phyloP scores from a whole-genome alignment of 2,888 invertebrate genomes.

The Pterostichus madidus region DNA sequence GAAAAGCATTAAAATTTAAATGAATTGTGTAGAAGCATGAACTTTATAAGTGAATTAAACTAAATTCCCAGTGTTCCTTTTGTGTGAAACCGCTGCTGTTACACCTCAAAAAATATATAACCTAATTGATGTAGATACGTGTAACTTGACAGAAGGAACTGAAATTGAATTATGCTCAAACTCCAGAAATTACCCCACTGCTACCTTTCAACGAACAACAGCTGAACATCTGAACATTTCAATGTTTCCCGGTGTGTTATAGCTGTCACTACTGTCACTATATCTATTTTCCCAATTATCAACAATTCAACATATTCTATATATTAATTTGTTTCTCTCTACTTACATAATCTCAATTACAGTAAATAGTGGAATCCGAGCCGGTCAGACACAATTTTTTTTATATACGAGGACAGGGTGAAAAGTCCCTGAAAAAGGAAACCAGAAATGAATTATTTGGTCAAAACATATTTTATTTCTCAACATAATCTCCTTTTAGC shows the following conservation, averaged over 20 bases:
- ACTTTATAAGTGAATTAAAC: conserved; percentile 40
- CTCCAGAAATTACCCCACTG: conserved; percentile 11
- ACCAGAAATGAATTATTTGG: no score
- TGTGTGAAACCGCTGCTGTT: conserved; percentile 1
- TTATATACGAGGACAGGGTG: no score
- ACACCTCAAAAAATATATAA: conserved; percentile 23
- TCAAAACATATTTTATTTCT: no score
- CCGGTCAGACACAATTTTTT: no score
- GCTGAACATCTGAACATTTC: no score
- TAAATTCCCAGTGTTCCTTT: conserved; percentile 3
- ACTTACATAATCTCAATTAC: no score
- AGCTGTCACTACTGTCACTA: neutral
- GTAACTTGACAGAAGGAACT: conserved; percentile 2
- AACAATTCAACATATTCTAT: no score
- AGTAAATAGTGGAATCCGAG: no score
- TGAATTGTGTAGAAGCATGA: conserved; percentile 7
- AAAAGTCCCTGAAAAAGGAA: no score
- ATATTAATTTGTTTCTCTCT: no score
- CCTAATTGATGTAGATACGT: conserved; percentile 33
- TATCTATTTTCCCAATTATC: neutral
- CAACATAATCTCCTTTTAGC: no score
- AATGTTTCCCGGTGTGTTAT: neutral
- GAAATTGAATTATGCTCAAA: conserved; percentile 48
- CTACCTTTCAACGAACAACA: neutral
- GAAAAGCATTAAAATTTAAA: conserved; percentile 24